Evolutionary conservation across 2,888 invertebrate species (phyloP).

Genomic region (Lomographa bimaculata): DNA sequence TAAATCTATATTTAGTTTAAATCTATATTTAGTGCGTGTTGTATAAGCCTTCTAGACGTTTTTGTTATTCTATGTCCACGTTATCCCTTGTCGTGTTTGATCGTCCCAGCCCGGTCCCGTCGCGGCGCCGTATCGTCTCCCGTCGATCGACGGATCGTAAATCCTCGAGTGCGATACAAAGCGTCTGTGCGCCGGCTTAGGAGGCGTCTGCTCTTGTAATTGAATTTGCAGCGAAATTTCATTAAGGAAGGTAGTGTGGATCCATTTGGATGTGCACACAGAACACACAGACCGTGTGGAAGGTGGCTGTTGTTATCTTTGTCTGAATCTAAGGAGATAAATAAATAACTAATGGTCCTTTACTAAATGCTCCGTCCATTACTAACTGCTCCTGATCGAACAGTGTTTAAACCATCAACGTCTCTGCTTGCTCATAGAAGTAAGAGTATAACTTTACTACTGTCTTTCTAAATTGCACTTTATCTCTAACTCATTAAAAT

Average conservation of each 20-base stretch:
- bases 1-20: no score
- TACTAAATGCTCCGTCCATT: no score
- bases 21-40: no score
- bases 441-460: slow-evolving; percentile 1
- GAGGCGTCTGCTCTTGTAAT: slow-evolving; percentile 26
- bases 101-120: background rate
- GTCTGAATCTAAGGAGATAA: no score
- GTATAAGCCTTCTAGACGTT: no score
- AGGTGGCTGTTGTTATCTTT: no score
- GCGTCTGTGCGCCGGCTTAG: slow-evolving; percentile 7
- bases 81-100: background rate
- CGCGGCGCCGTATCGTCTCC: slow-evolving; percentile 1
- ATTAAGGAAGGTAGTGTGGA: slow-evolving; percentile 10
- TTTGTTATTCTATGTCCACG: no score
- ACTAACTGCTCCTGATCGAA: slow-evolving; percentile 13
- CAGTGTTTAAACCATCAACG: slow-evolving; percentile 27
- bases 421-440: slow-evolving; percentile 5
- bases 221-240: slow-evolving; percentile 26
- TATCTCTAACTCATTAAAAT: slow-evolving; percentile 1
- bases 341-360: no score
- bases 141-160: slow-evolving; percentile 17
- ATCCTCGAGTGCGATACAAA: slow-evolving; percentile 8
- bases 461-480: slow-evolving; percentile 9
- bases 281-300: no score
- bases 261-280: background rate